A percentile compares a stretch with the other conserved stretches of the same genome.
These are phyloP conservation scores for Callorhinus ursinus DNA, from an alignment of 2,113 vertebrate species.

Conservation along the genomic window DNA sequence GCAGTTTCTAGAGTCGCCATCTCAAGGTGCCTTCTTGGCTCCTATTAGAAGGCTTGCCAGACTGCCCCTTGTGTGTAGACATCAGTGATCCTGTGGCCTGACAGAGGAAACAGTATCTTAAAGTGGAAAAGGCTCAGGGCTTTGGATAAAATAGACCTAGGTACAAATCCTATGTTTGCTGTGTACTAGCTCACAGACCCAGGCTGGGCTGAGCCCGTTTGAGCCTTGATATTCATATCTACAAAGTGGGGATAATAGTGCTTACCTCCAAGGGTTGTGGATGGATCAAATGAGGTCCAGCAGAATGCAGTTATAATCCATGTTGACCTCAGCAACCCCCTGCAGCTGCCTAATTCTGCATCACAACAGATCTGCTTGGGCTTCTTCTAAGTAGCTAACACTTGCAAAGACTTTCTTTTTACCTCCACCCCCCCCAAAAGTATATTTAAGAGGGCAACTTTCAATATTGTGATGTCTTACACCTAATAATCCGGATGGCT, in stretches of 20 bases:
- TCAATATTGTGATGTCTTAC: not conserved
- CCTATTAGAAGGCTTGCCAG: not conserved
- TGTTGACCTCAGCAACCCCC: not conserved
- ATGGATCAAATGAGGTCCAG: not conserved
- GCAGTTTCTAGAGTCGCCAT: not conserved
- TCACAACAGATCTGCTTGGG: not conserved
- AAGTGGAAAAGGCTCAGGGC: no score
- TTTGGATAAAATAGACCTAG: not conserved
- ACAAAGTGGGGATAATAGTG: not conserved
- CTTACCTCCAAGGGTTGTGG: not conserved
- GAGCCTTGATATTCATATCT: not conserved
- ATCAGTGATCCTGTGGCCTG: not conserved
- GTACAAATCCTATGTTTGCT: not conserved
- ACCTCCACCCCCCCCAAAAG: not conserved
- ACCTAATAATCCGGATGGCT: not conserved
- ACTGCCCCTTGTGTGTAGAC: not conserved
- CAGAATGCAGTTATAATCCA: rapidly evolving
- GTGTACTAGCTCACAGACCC: rapidly evolving
- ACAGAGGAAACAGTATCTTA: not conserved
- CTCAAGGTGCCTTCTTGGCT: rapidly evolving
- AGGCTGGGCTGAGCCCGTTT: not conserved
- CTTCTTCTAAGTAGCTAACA: not conserved
- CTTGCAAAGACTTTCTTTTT: not conserved
- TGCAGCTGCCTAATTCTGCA: not conserved
- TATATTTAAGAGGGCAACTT: not conserved